Conservation (phyloP, 2,113 vertebrate genomes). For the Vidua macroura region DNA sequence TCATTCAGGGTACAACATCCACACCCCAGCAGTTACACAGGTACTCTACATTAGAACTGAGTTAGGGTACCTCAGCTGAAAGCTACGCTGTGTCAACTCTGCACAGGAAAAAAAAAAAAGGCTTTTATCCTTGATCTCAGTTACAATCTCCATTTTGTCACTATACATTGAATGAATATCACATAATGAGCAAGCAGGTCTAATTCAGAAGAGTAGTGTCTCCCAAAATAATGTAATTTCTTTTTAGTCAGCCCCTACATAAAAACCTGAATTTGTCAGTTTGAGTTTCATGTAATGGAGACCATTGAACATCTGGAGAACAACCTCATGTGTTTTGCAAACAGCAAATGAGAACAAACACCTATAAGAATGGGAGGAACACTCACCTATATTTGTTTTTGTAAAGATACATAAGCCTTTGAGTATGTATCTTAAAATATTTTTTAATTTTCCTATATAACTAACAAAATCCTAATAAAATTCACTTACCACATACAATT, state of each 20-base stretch:
- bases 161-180: background rate
- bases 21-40: background rate
- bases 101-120: background rate
- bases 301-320: background rate
- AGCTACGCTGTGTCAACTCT: background rate
- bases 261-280: background rate
- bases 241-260: background rate
- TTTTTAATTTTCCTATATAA: background rate
- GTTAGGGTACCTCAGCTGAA: background rate
- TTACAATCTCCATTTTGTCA: background rate
- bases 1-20: background rate
- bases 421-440: background rate
- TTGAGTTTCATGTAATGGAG: background rate
- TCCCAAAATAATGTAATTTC: background rate
- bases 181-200: background rate
- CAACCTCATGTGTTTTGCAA: background rate
- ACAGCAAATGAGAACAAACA: background rate
- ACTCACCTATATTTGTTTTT: background rate
- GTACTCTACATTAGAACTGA: background rate
- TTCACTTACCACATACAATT: background rate
- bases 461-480: background rate
- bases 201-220: background rate
- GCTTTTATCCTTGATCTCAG: background rate
- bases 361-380: background rate
- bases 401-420: background rate